phyloP scores from a whole-genome alignment of 2,797 vertebrate species.

The Gymnothorax reevesii region DNA sequence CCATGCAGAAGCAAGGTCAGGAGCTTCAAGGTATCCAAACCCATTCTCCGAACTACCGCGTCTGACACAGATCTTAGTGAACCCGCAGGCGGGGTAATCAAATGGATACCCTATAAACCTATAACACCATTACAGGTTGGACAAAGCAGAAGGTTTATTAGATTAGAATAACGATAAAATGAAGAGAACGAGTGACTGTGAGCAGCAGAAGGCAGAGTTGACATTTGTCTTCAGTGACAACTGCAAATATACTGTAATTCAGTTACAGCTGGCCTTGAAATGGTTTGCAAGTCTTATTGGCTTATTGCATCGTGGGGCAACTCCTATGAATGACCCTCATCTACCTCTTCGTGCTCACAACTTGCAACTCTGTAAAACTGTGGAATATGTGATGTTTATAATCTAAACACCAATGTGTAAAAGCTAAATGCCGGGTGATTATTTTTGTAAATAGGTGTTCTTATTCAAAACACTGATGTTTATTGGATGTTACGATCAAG shows the following conservation, averaged over 20 bases:
- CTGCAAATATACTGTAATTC: background rate
- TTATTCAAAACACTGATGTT: too few relatives aligned
- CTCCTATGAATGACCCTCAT: constrained; percentile 20
- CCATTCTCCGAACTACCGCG: constrained; percentile 60
- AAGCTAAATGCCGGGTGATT: too few relatives aligned
- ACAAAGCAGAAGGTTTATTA: constrained; percentile 63
- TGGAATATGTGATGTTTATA: too few relatives aligned
- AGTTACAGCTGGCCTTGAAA: background rate
- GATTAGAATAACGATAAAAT: constrained; percentile 63
- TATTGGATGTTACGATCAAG: too few relatives aligned
- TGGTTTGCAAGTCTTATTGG: too few relatives aligned
- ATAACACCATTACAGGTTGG: constrained; percentile 62
- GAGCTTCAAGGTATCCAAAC: constrained; percentile 77
- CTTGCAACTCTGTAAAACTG: constrained; percentile 6
- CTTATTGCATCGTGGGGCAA: background rate
- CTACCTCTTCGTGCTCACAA: background rate
- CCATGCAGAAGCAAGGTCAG: constrained; percentile 71
- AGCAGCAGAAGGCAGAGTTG: constrained; percentile 38
- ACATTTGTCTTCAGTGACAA: background rate
- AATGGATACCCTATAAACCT: constrained; percentile 67
- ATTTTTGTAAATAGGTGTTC: too few relatives aligned
- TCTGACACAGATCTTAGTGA: constrained; percentile 74
- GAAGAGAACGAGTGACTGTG: background rate
- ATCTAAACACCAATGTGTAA: too few relatives aligned
- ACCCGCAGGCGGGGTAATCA: constrained; percentile 61